Conservation (phyloP, 2,797 vertebrate genomes). For the Mycteria americana region DNA sequence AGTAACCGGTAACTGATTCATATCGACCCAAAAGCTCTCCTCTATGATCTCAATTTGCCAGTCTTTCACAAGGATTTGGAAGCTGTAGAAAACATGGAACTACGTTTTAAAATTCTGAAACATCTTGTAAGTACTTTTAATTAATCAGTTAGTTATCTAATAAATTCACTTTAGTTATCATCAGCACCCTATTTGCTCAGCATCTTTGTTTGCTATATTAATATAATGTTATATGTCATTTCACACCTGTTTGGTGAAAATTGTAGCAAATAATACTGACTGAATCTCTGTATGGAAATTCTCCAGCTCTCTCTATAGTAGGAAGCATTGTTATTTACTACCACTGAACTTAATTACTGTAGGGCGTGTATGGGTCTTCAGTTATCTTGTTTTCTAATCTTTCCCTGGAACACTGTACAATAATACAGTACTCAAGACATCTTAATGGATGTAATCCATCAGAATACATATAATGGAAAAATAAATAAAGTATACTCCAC, state of each 20-base stretch:
- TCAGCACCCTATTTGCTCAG: background rate
- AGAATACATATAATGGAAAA: background rate
- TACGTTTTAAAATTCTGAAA: background rate
- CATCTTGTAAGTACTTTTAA: background rate
- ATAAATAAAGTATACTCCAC: background rate
- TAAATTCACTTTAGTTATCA: background rate
- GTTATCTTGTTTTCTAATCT: background rate
- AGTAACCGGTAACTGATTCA: background rate
- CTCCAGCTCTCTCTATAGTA: background rate
- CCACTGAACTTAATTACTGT: background rate
- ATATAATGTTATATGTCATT: background rate
- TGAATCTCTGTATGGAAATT: background rate
- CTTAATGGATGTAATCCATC: background rate
- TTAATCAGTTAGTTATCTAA: background rate
- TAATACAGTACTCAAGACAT: background rate
- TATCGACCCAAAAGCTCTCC: background rate
- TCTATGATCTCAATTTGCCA: background rate
- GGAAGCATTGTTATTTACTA: background rate
- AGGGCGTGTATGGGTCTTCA: background rate
- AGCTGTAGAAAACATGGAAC: background rate
- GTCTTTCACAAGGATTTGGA: background rate
- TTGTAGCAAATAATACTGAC: background rate
- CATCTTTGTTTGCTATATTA: background rate
- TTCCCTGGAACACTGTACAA: background rate
- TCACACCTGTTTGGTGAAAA: background rate